Percentiles rank a stretch among this genome's conserved stretches.
Conservation (phyloP, 2,113 vertebrate genomes). For the Nicator chloris region DNA sequence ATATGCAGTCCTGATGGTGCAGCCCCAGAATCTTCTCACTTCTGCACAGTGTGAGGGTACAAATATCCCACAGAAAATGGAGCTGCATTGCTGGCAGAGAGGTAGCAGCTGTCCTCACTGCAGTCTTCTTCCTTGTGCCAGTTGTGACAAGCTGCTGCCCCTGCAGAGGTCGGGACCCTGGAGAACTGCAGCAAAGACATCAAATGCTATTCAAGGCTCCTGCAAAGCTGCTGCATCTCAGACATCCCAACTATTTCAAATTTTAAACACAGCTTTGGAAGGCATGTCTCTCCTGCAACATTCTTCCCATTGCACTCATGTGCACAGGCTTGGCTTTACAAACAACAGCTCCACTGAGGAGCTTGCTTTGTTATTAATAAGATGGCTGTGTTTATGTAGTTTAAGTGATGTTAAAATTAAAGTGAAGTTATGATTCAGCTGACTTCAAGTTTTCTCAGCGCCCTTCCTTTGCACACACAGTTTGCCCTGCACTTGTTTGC, state of each 20-base stretch:
- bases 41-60: neutral
- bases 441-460: slow-evolving; percentile 51
- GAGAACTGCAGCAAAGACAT: neutral
- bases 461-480: slow-evolving; percentile 36
- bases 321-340: slow-evolving; percentile 27
- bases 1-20: accelerated
- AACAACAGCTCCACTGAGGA: slow-evolving; percentile 23
- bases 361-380: slow-evolving; percentile 48
- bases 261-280: slow-evolving; percentile 46
- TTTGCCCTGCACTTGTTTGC: slow-evolving; percentile 70
- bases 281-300: slow-evolving; percentile 27
- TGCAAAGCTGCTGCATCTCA: slow-evolving; percentile 7
- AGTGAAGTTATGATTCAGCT: slow-evolving; percentile 53
- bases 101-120: neutral
- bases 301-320: slow-evolving; percentile 31
- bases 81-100: accelerated
- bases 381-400: slow-evolving; percentile 54
- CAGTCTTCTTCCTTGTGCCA: neutral
- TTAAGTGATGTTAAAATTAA: slow-evolving; percentile 64
- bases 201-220: neutral
- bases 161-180: neutral
- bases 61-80: neutral
- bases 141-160: neutral
- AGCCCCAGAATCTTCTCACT: neutral
- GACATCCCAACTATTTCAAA: slow-evolving; percentile 35